Base-by-base conservation (phyloP, 2,888 invertebrate genomes). In the Capitulum mitella region DNA sequence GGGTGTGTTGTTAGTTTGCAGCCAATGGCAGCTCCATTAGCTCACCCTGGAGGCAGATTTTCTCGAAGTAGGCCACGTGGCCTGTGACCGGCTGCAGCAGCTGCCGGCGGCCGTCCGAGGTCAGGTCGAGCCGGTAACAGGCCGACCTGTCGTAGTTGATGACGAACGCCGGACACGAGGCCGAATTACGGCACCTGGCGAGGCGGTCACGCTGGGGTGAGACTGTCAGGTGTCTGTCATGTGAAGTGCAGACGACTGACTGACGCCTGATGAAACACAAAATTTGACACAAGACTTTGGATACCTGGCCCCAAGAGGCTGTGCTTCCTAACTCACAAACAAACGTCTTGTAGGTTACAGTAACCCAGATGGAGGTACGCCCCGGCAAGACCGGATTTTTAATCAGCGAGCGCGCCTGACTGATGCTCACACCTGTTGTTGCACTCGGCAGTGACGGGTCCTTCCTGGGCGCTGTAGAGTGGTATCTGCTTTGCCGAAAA, bases 21-120 rank as follows among this genome's bases (percentile, higher is more conserved):
- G 16, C 16, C 29, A 29, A 40, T 12, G 14, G 37, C n/a, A 43
- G n/a, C 1, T 14, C 26, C n/a, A 77, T 8, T 43, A 43, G 12
- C 78, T 86, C 85, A 90, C 90, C 87, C 85, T 87, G 86, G 81
- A 90, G 84, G 83, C 92, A 92, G 77, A 89, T 88, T 85, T 90
- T 90, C 82, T 89, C 89, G 83, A 90, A 92, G 86, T 90, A 91
- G 10, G 89, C 90, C 8, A 83, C 5, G 40, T 64, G 77, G 14
- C 43, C 74, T 14, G 22, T 58, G 26, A 40, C 43, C 3, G 78
- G 78, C 16, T 2, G 2, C 16, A 78, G 43, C 78, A 78, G 58
- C 22, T 78, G 58, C 8, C 3, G 37, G n/a, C 58, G 58, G 16
- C 77, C 76, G 29, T 75, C 54, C 19, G 54, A 46, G 29, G 54